Percentiles rank a stretch among this genome's conserved stretches.
Evolutionary conservation across 1,140 invertebrate genomes (phyloP).

Genomic region (Ridgeia piscesae): DNA sequence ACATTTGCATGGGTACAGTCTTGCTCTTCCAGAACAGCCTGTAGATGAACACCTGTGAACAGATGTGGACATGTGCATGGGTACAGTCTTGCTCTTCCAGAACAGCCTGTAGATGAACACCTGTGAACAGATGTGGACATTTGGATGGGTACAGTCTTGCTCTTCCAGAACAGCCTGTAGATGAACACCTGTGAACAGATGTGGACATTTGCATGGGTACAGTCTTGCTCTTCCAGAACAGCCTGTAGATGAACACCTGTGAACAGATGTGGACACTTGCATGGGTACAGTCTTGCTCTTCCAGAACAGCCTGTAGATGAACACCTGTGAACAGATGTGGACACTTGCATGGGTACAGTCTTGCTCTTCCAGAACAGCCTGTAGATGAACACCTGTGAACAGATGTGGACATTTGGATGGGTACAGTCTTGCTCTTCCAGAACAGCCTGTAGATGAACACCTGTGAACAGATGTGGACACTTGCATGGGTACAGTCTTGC

Average conservation of each 20-base stretch:
- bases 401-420: neutral
- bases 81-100: slow-evolving; percentile 92
- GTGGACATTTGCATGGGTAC: neutral
- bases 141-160: too few relatives aligned
- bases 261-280: slow-evolving; percentile 28
- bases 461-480: slow-evolving; percentile 56
- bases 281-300: too few relatives aligned
- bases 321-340: slow-evolving; percentile 69
- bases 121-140: slow-evolving; percentile 56
- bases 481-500: too few relatives aligned
- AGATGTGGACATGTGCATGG: neutral
- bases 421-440: slow-evolving; percentile 92
- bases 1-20: too few relatives aligned
- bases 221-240: slow-evolving; percentile 96
- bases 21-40: slow-evolving; percentile 95
- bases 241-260: slow-evolving; percentile 94
- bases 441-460: slow-evolving; percentile 98
- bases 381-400: slow-evolving; percentile 89
- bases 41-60: slow-evolving; percentile 89
- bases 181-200: slow-evolving; percentile 81
- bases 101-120: slow-evolving; percentile 98
- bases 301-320: slow-evolving; percentile 98
- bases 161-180: slow-evolving; percentile 97
- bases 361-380: slow-evolving; percentile 95
- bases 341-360: too few relatives aligned